phyloP scores from a whole-genome alignment of 2,888 invertebrate species.

The Choreutis nemorana region DNA sequence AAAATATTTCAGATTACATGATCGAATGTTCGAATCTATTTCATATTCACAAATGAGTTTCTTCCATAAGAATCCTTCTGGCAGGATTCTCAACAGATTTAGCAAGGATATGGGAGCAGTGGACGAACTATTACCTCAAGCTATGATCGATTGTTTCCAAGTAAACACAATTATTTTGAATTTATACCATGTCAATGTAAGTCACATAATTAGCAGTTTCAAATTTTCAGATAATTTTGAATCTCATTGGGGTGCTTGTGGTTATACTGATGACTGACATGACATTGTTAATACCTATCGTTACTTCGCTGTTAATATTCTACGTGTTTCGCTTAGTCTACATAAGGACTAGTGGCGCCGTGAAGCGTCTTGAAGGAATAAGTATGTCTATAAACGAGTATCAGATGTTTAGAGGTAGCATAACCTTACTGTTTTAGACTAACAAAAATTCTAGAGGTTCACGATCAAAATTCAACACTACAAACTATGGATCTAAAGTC shows the following conservation, averaged over 20 bases:
- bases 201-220: background rate
- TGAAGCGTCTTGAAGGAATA: slow-evolving; percentile 73
- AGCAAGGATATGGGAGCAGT: slow-evolving; percentile 87
- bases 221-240: slow-evolving; percentile 76
- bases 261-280: slow-evolving; percentile 73
- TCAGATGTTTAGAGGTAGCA: too few relatives aligned
- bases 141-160: slow-evolving; percentile 75
- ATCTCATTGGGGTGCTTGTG: slow-evolving; percentile 77
- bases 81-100: slow-evolving; percentile 78
- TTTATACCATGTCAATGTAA: too few relatives aligned
- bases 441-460: too few relatives aligned
- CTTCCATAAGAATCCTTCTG: slow-evolving; percentile 85
- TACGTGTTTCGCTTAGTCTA: slow-evolving; percentile 70
- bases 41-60: slow-evolving; percentile 67
- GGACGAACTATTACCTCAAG: slow-evolving; percentile 80
- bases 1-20: slow-evolving; percentile 61
- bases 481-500: slow-evolving; percentile 1
- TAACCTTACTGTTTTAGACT: too few relatives aligned
- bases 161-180: slow-evolving; percentile 16
- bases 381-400: too few relatives aligned
- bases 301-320: slow-evolving; percentile 68
- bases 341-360: slow-evolving; percentile 73
- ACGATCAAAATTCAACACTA: background rate
- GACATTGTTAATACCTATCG: slow-evolving; percentile 49
- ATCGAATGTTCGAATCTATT: slow-evolving; percentile 71